phyloP scores from a whole-genome alignment of 2,797 vertebrate species.

The Takifugu ocellatus region DNA sequence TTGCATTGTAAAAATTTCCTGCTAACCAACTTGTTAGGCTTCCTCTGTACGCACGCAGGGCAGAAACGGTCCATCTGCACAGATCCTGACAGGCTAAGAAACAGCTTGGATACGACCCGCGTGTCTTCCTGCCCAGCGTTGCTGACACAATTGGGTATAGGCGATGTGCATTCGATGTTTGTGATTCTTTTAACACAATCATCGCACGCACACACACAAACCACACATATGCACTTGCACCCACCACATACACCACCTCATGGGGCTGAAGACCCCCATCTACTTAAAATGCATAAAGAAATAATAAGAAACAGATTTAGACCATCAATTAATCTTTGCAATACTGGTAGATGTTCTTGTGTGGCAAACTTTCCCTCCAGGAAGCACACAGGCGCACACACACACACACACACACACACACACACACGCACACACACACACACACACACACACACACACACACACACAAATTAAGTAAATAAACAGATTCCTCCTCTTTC shows the following conservation, averaged over 20 bases:
- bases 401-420: slow-evolving; percentile 7
- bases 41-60: too few relatives aligned
- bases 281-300: slow-evolving; percentile 39
- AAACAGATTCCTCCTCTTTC: slow-evolving; percentile 2
- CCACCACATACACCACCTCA: slow-evolving; percentile 41
- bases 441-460: slow-evolving; percentile 1
- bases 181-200: slow-evolving; percentile 45
- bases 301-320: slow-evolving; percentile 66
- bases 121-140: slow-evolving; percentile 19
- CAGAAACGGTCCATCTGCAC: too few relatives aligned
- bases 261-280: slow-evolving; percentile 56
- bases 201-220: slow-evolving; percentile 33
- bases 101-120: not conserved
- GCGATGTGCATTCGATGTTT: slow-evolving; percentile 25
- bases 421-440: not conserved
- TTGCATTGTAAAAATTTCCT: slow-evolving; percentile 51
- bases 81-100: not conserved
- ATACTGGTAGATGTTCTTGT: slow-evolving; percentile 46
- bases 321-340: slow-evolving; percentile 63
- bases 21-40: too few relatives aligned
- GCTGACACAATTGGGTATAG: slow-evolving; percentile 15
- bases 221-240: not conserved
- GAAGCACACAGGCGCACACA: not conserved
- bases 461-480: not conserved
- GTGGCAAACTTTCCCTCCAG: slow-evolving; percentile 18